Percentiles rank a stretch among this genome's conserved stretches.
phyloP scores from a whole-genome alignment of 2,797 vertebrate genomes.

The Perodicticus potto region DNA sequence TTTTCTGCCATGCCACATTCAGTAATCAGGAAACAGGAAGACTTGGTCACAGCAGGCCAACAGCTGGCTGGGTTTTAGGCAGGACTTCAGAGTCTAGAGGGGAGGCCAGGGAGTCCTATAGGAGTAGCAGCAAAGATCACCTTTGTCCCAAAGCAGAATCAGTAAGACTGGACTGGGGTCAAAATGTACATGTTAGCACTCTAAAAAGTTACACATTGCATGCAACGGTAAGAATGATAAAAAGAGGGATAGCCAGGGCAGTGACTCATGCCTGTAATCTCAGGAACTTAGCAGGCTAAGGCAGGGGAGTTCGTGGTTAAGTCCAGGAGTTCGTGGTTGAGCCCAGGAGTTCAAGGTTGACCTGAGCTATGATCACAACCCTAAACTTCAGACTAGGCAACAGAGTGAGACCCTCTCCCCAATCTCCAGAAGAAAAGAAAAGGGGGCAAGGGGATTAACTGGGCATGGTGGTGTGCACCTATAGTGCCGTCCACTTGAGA shows the following conservation, averaged over 20 bases:
- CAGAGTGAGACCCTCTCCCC: neutral
- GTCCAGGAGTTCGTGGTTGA: neutral
- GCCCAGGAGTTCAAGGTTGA: neutral
- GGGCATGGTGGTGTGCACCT: no score
- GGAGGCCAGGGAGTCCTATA: neutral
- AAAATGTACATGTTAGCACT: neutral
- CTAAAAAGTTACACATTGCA: neutral
- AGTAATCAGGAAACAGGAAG: neutral
- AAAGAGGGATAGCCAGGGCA: neutral
- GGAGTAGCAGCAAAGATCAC: neutral
- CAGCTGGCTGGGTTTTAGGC: fast-evolving
- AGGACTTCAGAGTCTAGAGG: neutral
- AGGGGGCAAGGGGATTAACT: neutral
- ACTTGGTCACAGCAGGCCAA: neutral
- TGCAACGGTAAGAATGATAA: neutral
- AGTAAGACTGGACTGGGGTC: neutral
- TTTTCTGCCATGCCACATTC: neutral
- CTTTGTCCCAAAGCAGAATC: neutral
- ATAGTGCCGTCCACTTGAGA: neutral
- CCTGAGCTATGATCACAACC: neutral
- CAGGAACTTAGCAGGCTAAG: neutral
- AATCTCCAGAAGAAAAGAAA: neutral
- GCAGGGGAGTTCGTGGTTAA: neutral
- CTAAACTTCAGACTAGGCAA: neutral
- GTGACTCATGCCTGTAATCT: neutral